Percentiles rank a stretch among this genome's conserved stretches.
These are phyloP conservation scores for Pelosia muscerda DNA, from an alignment of 2,888 invertebrate genomes.

Conservation along the genomic window DNA sequence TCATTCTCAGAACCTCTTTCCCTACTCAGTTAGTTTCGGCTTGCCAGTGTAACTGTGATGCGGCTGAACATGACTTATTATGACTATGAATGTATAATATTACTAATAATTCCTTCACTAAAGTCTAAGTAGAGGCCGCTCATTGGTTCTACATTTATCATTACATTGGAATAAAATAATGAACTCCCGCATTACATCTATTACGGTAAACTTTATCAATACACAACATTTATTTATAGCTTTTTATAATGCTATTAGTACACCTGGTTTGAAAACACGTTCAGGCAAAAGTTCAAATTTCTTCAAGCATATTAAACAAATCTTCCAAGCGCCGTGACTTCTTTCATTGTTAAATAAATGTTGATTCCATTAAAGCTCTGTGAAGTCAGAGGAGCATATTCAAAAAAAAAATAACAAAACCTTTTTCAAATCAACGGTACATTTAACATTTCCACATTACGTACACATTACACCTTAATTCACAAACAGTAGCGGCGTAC, in stretches of 20 bases:
- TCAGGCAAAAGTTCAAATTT: background rate
- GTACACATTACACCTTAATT: constrained; percentile 27
- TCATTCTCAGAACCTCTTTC: too few species aligned
- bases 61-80: too few species aligned
- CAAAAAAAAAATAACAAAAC: constrained; percentile 1
- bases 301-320: background rate
- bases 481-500: constrained; percentile 29
- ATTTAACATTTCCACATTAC: constrained; percentile 22
- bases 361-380: constrained; percentile 1
- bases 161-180: background rate
- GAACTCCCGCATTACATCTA: too few species aligned
- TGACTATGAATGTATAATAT: too few species aligned
- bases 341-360: constrained; percentile 2
- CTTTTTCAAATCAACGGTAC: constrained; percentile 22
- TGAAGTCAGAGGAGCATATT: background rate
- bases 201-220: too few species aligned
- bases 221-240: too few species aligned
- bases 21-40: too few species aligned
- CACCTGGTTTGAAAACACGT: background rate
- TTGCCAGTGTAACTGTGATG: too few species aligned
- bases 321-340: background rate
- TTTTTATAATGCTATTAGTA: too few species aligned
- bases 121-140: background rate
- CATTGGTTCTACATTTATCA: background rate
- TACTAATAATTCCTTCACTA: too few species aligned